A percentile compares a stretch with the other conserved stretches of the same genome.
These are phyloP conservation scores for Drosophila fulvimacula DNA, from an alignment of 2,888 invertebrate species.

Conservation along the genomic window DNA sequence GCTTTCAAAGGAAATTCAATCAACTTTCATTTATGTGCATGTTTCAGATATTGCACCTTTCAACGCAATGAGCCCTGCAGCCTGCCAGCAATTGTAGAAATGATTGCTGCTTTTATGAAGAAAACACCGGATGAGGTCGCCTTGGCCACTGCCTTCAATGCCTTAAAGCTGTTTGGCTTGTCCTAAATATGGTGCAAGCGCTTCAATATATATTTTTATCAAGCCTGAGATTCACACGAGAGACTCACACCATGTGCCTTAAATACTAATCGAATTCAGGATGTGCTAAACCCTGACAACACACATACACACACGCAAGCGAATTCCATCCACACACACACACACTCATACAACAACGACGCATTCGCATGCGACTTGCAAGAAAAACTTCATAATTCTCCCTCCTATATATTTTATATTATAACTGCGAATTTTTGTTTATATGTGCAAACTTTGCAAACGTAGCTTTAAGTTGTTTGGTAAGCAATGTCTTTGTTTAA, in stretches of 20 bases:
- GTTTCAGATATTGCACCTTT: conserved; percentile 93
- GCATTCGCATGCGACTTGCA: conserved; percentile 67
- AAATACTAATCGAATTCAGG: conserved; percentile 73
- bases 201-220: conserved; percentile 39
- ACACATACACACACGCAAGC: conserved; percentile 6
- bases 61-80: conserved; percentile 98
- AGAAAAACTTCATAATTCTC: conserved; percentile 46
- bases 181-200: conserved; percentile 84
- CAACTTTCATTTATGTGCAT: neutral
- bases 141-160: conserved; percentile 95
- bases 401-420: conserved; percentile 26
- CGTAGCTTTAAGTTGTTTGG: conserved; percentile 70
- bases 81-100: conserved; percentile 95
- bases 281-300: conserved; percentile 57
- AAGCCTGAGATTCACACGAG: conserved; percentile 69
- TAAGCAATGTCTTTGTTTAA: conserved; percentile 59
- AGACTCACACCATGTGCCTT: conserved; percentile 77
- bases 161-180: conserved; percentile 94
- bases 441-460: conserved; percentile 53
- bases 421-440: conserved; percentile 51
- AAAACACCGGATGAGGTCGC: conserved; percentile 95
- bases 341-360: conserved; percentile 56
- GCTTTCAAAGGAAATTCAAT: neutral
- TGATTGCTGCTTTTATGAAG: conserved; percentile 96
- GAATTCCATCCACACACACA: conserved; percentile 30